Conservation (phyloP, 2,113 vertebrate species). For the Entelurus aequoreus region DNA sequence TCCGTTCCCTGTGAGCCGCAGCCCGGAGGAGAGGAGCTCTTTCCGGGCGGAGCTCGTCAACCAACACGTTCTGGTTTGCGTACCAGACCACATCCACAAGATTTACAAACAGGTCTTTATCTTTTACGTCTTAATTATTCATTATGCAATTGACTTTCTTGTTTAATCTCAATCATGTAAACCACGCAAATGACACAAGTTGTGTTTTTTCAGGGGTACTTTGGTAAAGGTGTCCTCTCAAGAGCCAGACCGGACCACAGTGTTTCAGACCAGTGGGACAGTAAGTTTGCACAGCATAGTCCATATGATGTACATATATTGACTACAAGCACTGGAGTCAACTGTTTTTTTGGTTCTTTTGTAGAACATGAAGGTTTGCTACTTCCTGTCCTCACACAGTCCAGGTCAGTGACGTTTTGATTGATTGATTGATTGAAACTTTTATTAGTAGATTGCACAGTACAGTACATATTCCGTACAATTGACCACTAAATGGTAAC, state of each 20-base stretch:
- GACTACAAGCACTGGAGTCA: not conserved
- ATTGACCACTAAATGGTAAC: no score
- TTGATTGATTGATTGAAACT: no score
- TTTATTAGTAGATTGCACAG: no score
- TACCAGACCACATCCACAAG: slow-evolving; percentile 73
- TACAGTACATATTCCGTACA: no score
- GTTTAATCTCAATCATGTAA: not conserved
- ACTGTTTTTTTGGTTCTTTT: slow-evolving; percentile 49
- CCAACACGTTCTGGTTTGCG: slow-evolving; percentile 77
- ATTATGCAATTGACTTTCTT: no score
- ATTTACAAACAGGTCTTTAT: slow-evolving; percentile 75
- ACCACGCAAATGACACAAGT: not conserved
- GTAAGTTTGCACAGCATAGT: slow-evolving; percentile 60
- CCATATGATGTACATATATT: not conserved
- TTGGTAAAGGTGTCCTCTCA: slow-evolving; percentile 92
- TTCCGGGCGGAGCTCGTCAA: slow-evolving; percentile 80
- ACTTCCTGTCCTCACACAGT: slow-evolving; percentile 78
- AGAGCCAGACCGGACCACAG: slow-evolving; percentile 81
- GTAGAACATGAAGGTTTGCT: slow-evolving; percentile 68
- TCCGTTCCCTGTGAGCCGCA: slow-evolving; percentile 68
- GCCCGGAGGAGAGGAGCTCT: slow-evolving; percentile 17
- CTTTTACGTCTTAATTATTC: no score
- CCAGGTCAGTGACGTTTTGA: slow-evolving; percentile 83
- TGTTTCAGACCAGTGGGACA: slow-evolving; percentile 80
- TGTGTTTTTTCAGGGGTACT: slow-evolving; percentile 79